Base-by-base conservation (phyloP, 2,888 invertebrate species). In the Tiliacea citrago region DNA sequence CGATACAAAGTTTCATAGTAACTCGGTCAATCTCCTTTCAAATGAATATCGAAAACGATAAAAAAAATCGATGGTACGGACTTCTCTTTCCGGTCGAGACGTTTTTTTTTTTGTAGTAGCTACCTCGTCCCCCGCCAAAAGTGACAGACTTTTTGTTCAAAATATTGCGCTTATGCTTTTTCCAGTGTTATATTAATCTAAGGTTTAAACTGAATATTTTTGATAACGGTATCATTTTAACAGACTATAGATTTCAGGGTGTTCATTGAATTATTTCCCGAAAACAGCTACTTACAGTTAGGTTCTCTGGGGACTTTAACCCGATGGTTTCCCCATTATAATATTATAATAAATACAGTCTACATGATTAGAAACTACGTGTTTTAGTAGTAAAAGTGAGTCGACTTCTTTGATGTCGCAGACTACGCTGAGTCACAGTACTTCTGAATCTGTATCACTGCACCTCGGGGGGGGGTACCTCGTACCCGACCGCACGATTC, bases 351-450 rank as follows among this genome's bases (percentile, higher is more conserved):
- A 45, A 35, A 55, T 18, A 66, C 66, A 10, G 10, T 3, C 9
- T 35, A 35, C 35, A 53, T n/a, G 10, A 8, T n/a, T 35, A 65
- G 29, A 35, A 55, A 57, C 13, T 35, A 60, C 61, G 42, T 35
- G 24, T 13, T 29, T 39, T 55, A 51, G 13, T 58, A 39, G 58
- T 47, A 71, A 65, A 63, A 63, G 21, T 53, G 67, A 81, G 62
- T 74, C 35, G 24, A 39, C 55, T 29, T 62, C 12, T 45, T 66
- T 29, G 55, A 47, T 58, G 39, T 58, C 29, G 18, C 18, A 29
- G 69, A 74, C 51, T 47, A 18, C 3, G 35, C 49, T 78, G 82
- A 78, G 24, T 78, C 78, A 78, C 49, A 51, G 21, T 58, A 10
- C 13, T 51, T 12, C 21, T 1, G 42, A 53, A 53, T 42, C 47